A percentile compares a stretch with the other conserved stretches of the same genome.
phyloP scores from a whole-genome alignment of 2,797 vertebrate species.

The Squalus acanthias region DNA sequence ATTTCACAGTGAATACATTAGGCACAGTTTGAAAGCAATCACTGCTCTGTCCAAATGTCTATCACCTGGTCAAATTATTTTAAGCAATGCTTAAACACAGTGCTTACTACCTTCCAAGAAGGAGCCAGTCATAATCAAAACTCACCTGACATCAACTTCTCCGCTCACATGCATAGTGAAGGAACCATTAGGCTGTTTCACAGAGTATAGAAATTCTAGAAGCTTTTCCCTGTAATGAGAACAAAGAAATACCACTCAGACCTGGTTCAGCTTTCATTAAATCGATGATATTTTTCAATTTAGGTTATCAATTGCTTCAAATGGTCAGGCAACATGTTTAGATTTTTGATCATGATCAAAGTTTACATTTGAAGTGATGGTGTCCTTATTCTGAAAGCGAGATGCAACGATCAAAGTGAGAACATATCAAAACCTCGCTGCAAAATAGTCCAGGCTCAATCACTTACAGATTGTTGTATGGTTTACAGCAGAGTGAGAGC shows the following conservation, averaged over 20 bases:
- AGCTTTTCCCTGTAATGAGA: slow-evolving; percentile 75
- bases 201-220: slow-evolving; percentile 74
- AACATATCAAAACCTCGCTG: background rate
- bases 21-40: background rate
- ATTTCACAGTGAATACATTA: background rate
- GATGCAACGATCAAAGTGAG: background rate
- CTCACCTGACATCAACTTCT: slow-evolving; percentile 94
- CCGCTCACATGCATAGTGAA: slow-evolving; percentile 93
- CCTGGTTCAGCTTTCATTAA: background rate
- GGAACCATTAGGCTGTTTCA: slow-evolving; percentile 89
- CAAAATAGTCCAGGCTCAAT: background rate
- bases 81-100: background rate
- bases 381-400: background rate
- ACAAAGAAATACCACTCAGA: background rate
- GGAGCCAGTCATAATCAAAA: background rate
- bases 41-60: background rate
- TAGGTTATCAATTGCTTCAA: background rate
- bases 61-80: background rate
- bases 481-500: too few relatives aligned
- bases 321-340: background rate
- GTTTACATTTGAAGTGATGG: background rate
- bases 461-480: background rate
- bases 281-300: background rate
- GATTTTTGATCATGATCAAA: background rate
- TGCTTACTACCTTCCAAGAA: background rate